Evolutionary conservation across 2,113 vertebrate genomes (phyloP).

Genomic region (Odontesthes bonariensis): DNA sequence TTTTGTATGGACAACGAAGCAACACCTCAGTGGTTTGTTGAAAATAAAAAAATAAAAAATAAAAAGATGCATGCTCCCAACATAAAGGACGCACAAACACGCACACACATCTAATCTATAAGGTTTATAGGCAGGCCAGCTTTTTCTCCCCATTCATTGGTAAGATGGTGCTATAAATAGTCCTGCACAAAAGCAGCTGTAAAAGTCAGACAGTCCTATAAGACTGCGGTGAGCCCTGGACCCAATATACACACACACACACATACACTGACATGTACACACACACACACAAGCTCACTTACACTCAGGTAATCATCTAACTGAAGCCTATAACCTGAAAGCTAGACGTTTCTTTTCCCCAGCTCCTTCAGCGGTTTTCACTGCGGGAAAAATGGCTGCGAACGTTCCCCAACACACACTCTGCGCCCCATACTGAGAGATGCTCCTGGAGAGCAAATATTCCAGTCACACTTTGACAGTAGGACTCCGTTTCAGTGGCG

Average conservation of each 20-base stretch:
- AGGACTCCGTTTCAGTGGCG: not conserved
- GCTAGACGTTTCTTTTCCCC: not conserved
- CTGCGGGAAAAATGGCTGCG: not conserved
- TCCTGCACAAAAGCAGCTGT: slow-evolving; percentile 74
- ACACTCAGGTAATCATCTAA: slow-evolving; percentile 56
- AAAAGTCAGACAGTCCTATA: slow-evolving; percentile 76
- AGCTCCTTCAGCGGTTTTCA: slow-evolving; percentile 32
- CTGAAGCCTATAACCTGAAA: slow-evolving; percentile 54
- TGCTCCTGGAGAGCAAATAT: not conserved
- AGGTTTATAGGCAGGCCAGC: slow-evolving; percentile 65
- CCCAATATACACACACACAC: slow-evolving; percentile 28
- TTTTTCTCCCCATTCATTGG: slow-evolving; percentile 59
- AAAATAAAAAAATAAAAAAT: slow-evolving; percentile 17
- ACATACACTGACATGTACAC: not conserved
- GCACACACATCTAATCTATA: slow-evolving; percentile 54
- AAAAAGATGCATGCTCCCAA: slow-evolving; percentile 18
- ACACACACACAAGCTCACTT: slow-evolving; percentile 25
- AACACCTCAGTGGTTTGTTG: slow-evolving; percentile 28
- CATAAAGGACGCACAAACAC: slow-evolving; percentile 35
- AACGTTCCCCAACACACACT: not conserved
- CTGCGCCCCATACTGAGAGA: not conserved
- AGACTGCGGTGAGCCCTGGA: slow-evolving; percentile 44
- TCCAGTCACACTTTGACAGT: not conserved
- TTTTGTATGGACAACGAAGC: slow-evolving; percentile 31
- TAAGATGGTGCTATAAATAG: slow-evolving; percentile 79